Conservation (phyloP, 2,797 vertebrate genomes). For the Ctenopoma kingsleyae region DNA sequence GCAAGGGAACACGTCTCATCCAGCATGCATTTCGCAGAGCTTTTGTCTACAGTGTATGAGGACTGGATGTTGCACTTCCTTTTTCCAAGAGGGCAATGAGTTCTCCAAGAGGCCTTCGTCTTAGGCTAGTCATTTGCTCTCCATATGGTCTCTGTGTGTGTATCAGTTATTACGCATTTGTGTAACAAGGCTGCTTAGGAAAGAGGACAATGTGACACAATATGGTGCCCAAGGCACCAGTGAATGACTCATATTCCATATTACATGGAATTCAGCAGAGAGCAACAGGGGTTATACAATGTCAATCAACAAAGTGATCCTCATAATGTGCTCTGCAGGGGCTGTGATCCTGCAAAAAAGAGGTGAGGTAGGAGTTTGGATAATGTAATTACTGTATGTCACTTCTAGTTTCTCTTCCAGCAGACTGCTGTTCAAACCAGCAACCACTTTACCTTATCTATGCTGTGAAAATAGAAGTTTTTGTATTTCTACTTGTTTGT, state of each 20-base stretch:
- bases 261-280: conserved; percentile 55
- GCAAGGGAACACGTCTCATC: conserved; percentile 3
- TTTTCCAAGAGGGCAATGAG: conserved; percentile 53
- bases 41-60: conserved; percentile 30
- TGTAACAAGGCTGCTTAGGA: conserved; percentile 55
- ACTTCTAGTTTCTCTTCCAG: conserved; percentile 19
- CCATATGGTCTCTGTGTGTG: conserved; percentile 24
- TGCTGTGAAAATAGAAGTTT: conserved; percentile 10
- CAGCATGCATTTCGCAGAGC: conserved; percentile 19
- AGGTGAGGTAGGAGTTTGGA: conserved; percentile 51
- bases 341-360: conserved; percentile 57
- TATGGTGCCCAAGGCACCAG: conserved; percentile 54
- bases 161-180: conserved; percentile 31
- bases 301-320: conserved; percentile 67
- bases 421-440: conserved; percentile 2
- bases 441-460: conserved; percentile 2
- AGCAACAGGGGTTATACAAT: conserved; percentile 63
- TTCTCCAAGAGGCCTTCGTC: conserved; percentile 42
- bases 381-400: conserved; percentile 48
- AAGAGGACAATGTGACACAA: conserved; percentile 67
- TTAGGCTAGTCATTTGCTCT: conserved; percentile 27
- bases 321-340: conserved; percentile 48
- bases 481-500: conserved; percentile 37
- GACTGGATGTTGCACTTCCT: conserved; percentile 67
- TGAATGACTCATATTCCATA: conserved; percentile 68